Conservation (phyloP, 2,888 invertebrate species). For the Agrilus cyanescens region DNA sequence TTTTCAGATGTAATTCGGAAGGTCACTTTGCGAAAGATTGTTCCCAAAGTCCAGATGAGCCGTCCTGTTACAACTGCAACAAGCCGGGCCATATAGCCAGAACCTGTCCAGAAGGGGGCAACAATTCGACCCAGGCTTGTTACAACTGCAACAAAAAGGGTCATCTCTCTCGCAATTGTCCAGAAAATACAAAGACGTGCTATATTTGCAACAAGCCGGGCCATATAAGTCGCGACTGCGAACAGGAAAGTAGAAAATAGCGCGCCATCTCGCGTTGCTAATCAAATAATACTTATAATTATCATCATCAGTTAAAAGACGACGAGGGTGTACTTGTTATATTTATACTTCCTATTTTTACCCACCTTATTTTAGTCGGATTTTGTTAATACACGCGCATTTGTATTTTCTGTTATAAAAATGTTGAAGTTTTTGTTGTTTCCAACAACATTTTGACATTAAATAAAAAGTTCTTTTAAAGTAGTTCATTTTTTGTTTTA, state of each 20-base stretch:
- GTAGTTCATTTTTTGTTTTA: too few species aligned
- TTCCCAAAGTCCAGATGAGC: conserved; percentile 63
- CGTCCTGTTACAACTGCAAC: conserved; percentile 92
- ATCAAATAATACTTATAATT: too few species aligned
- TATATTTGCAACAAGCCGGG: conserved; percentile 87
- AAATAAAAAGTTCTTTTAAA: too few species aligned
- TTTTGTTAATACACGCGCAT: too few species aligned
- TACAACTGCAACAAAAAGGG: conserved; percentile 92
- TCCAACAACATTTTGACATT: too few species aligned
- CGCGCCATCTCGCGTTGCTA: too few species aligned
- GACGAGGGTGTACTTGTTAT: too few species aligned
- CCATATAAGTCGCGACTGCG: conserved; percentile 84
- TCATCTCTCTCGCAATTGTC: conserved; percentile 81
- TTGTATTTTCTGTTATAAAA: too few species aligned
- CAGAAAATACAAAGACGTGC: conserved; percentile 76
- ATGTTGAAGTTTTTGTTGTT: too few species aligned
- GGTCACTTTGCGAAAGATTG: conserved; percentile 92
- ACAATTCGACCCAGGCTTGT: conserved; percentile 59
- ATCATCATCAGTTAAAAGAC: too few species aligned
- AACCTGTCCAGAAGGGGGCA: conserved; percentile 62
- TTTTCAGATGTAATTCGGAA: conserved; percentile 61
- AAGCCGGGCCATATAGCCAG: conserved; percentile 87
- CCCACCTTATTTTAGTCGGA: too few species aligned
- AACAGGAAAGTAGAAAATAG: conserved; percentile 26
- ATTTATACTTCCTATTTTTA: too few species aligned